phyloP scores from a whole-genome alignment of 2,888 invertebrate genomes.

The Apotomis capreana region DNA sequence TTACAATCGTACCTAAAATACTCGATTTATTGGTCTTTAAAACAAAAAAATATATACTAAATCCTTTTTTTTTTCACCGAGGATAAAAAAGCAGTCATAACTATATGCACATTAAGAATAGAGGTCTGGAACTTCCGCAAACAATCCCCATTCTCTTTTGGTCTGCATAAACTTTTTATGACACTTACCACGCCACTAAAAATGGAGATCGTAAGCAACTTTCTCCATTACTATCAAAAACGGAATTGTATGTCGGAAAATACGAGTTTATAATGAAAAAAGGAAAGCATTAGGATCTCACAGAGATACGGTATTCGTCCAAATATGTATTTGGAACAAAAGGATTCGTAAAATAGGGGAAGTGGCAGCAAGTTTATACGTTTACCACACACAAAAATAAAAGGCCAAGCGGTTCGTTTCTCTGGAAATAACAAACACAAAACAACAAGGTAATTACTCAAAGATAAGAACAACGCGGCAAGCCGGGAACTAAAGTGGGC shows the following conservation, averaged over 20 bases:
- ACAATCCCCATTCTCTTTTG: conserved; percentile 3
- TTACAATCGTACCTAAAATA: too few species aligned
- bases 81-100: not conserved
- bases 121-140: not conserved
- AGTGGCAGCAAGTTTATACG: conserved; percentile 27
- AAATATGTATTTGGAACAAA: conserved; percentile 30
- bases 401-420: conserved; percentile 56
- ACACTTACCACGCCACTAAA: conserved; percentile 15
- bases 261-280: conserved; percentile 18
- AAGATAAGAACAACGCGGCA: conserved; percentile 70
- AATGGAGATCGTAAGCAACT: conserved; percentile 28
- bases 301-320: conserved; percentile 14
- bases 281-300: conserved; percentile 16
- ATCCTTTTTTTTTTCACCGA: too few species aligned
- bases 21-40: too few species aligned
- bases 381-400: conserved; percentile 52
- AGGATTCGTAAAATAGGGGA: conserved; percentile 27
- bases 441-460: conserved; percentile 72
- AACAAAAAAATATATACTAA: too few species aligned
- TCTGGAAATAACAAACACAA: conserved; percentile 63
- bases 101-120: not conserved
- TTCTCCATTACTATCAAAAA: conserved; percentile 31
- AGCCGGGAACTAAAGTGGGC: conserved; percentile 59
- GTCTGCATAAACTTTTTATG: conserved; percentile 29
- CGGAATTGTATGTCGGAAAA: conserved; percentile 14